A percentile compares a stretch with the other conserved stretches of the same genome.
Evolutionary conservation across 1,140 invertebrate genomes (phyloP).

Genomic region (Protaetia brevitarsis): DNA sequence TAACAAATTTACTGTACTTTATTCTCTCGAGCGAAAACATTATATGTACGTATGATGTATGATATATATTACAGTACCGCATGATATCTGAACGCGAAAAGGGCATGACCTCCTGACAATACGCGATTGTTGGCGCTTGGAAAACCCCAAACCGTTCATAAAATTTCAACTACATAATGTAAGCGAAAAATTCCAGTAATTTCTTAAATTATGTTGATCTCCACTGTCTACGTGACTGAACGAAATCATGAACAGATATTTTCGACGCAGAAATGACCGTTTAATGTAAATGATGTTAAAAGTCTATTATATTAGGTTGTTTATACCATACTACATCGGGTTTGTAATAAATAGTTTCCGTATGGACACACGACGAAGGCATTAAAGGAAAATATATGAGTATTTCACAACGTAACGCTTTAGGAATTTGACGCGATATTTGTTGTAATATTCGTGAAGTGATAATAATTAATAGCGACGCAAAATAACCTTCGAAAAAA

Average conservation of each 20-base stretch:
- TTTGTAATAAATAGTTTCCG: too few species aligned
- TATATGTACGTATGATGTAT: not conserved
- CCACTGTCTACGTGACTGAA: not conserved
- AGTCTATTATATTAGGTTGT: too few species aligned
- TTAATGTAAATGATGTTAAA: too few species aligned
- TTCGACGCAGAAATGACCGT: too few species aligned
- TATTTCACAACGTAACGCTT: not conserved
- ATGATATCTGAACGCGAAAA: too few species aligned
- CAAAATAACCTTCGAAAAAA: constrained; percentile 5
- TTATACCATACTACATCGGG: too few species aligned
- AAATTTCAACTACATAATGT: constrained; percentile 1
- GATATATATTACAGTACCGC: too few species aligned
- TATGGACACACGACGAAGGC: too few species aligned
- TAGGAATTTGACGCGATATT: not conserved
- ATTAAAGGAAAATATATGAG: too few species aligned
- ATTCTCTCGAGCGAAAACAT: not conserved
- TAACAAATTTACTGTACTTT: too few species aligned
- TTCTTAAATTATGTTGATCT: constrained; percentile 5
- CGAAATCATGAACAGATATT: not conserved
- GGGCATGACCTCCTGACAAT: too few species aligned
- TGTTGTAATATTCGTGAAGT: not conserved
- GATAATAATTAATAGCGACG: not conserved
- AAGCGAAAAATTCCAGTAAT: constrained; percentile 13
- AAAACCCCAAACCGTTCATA: not conserved
- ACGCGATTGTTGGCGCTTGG: too few species aligned